These are phyloP conservation scores for Drosophila percnosoma DNA, from an alignment of 2,888 invertebrate species.

Conservation along the genomic window DNA sequence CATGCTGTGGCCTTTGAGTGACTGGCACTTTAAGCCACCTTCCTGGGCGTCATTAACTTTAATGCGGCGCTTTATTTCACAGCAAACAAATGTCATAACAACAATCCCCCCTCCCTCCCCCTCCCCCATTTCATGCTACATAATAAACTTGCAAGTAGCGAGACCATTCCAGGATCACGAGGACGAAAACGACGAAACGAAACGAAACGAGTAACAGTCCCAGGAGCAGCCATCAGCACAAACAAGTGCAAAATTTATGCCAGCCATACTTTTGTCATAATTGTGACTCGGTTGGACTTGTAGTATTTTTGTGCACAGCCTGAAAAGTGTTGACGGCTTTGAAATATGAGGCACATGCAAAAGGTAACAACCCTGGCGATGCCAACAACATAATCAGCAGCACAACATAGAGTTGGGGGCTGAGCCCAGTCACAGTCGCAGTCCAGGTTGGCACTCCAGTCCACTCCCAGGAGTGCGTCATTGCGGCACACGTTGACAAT, in stretches of 20 bases:
- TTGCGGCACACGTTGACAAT: slow-evolving; percentile 64
- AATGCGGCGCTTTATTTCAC: slow-evolving; percentile 78
- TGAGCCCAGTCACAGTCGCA: not conserved
- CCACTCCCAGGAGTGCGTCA: slow-evolving; percentile 41
- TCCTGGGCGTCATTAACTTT: slow-evolving; percentile 80
- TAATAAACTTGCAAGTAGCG: slow-evolving; percentile 6
- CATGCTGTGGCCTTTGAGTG: slow-evolving; percentile 56
- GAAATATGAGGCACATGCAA: slow-evolving; percentile 75
- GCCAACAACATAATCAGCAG: slow-evolving; percentile 60
- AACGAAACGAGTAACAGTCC: slow-evolving; percentile 9
- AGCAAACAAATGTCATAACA: slow-evolving; percentile 79
- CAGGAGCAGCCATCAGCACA: slow-evolving; percentile 31
- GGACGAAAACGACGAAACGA: slow-evolving; percentile 2
- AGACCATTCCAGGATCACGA: slow-evolving; percentile 3
- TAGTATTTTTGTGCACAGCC: slow-evolving; percentile 38
- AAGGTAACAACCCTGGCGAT: slow-evolving; percentile 60
- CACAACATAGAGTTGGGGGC: not conserved
- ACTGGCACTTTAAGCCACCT: slow-evolving; percentile 77
- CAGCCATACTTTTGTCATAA: slow-evolving; percentile 78
- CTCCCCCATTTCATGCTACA: not conserved
- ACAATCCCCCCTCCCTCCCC: slow-evolving; percentile 33
- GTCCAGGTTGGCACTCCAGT: not conserved
- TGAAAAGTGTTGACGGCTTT: slow-evolving; percentile 78
- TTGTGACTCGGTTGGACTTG: slow-evolving; percentile 74
- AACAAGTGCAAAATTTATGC: slow-evolving; percentile 79